Evolutionary conservation across 2,113 vertebrate species (phyloP).

Genomic region (Leucoraja erinaceus): DNA sequence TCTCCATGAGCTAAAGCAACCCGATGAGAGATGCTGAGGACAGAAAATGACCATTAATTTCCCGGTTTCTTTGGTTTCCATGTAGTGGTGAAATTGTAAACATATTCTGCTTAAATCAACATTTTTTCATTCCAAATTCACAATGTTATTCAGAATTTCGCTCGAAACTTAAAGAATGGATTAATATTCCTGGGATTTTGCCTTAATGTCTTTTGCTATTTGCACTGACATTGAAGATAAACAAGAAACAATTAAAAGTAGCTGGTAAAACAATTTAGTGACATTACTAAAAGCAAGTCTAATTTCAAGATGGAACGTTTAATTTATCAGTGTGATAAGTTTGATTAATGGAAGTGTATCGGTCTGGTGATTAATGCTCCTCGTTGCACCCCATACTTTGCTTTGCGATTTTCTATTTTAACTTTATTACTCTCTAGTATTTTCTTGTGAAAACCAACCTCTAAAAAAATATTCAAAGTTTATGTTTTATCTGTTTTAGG

Average conservation of each 20-base stretch:
- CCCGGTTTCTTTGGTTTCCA: neutral
- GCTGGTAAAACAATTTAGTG: neutral
- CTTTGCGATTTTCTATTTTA: neutral
- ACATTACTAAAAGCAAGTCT: neutral
- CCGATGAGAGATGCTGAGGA: neutral
- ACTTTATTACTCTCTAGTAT: neutral
- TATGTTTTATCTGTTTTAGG: neutral
- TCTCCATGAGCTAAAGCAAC: neutral
- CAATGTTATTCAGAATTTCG: neutral
- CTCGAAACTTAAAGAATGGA: neutral
- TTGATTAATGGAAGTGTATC: neutral
- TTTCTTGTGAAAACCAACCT: neutral
- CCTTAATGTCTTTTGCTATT: neutral
- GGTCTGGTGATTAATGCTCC: neutral
- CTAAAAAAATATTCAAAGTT: neutral
- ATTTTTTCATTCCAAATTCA: neutral
- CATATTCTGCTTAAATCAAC: neutral
- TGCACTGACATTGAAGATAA: neutral
- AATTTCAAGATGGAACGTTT: neutral
- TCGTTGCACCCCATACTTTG: neutral
- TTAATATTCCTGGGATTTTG: neutral
- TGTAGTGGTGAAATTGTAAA: neutral
- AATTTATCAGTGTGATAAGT: neutral
- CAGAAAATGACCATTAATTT: neutral
- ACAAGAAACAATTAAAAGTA: neutral